Base-by-base conservation (phyloP, 2,113 vertebrate genomes). In the Poecile atricapillus region DNA sequence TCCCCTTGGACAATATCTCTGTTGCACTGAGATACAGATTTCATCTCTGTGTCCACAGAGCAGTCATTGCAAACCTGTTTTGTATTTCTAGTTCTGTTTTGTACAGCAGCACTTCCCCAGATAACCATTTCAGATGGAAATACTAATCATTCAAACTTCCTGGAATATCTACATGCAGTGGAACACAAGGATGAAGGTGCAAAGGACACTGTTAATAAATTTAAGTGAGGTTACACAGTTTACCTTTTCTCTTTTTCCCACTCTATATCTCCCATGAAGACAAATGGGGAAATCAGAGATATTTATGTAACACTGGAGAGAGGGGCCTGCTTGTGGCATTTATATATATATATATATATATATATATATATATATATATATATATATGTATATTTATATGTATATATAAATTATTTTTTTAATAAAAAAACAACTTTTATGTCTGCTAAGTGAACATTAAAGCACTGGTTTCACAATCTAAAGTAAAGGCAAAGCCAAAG, bases 31-130 rank as follows among this genome's bases (percentile, higher is more conserved):
- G 52, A 68, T 9, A 41, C 9, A 33, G 49, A n/a, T 73, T 63
- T 58, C 10, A 39, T 13, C 56, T 23, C 17, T 77, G 39, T 15
- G 1, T 2, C 12, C 4, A 2, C 62, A 56, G 35, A 83, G 11
- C 0, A 0, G 13, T 52, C 41, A 46, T 5, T 56, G 43, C 39
- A 60, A 76, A 69, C 20, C 9, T 41, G 27, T 12, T 86, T n/a
- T 62, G 11, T 77, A 10, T 58, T 76, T 86, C 55, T 56, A 28
- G 24, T 11, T 55, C 19, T 50, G 13, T 20, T 30, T 50, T 47
- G 28, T 15, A 22, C 0, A 14, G 53, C 30, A 71, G 70, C 39
- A 12, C 35, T 44, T 46, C n/a, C 27, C 35, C n/a, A 50, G 50
- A 63, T 19, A 58, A 50, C 12, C 5, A n/a, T 92, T 79, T 76